Evolutionary conservation across 1,140 invertebrate genomes (phyloP), one percentile per base, ranked within the genome.

Genomic region (Ditylenchus dipsaci): DNA sequence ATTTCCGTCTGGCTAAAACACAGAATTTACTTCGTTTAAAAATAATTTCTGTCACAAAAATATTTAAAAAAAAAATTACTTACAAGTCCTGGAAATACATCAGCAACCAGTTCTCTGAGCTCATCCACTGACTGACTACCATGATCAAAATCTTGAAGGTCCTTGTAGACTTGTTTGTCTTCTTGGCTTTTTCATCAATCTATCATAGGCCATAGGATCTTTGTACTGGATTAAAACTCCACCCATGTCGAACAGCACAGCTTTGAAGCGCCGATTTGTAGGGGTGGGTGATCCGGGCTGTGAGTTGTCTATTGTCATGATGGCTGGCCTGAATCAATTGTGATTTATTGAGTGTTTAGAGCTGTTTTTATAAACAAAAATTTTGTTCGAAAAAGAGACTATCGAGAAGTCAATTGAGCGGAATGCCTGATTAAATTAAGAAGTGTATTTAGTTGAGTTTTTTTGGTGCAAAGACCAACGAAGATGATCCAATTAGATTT

Each of bases 201-300:
- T 13, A 13, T 33, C 60, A 26, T 33, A 62, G 8, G 27, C 19
- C 30, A 21, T 29, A 13, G 27, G 60, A 15, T 42, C 26, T 29
- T 21, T 42, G 27, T 33, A 62, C 7, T 42, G 60, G 21, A 62
- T 21, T 13, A 42, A 15, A 9, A 62, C 60, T 21, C 60, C 60
- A 62, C 60, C 60, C 60, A 62, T 62, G 30, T 62, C 60, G 19
- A 62, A 62, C 27, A 62, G 17, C 17, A 62, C 60, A 19, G 60
- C 60, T 7, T 62, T 62, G 60, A 29, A 62, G 23, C 49, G 49
- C 1, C 49, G 49, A 21, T 26, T 26, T 3, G 33, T 38, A n/a
- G n/a, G n/a, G 23, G 3, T 53, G n/a, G 49, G 49, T 5, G 23
- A 19, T 3, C 49, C 49, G 23, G 49, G 49, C n/a, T 19, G 23